Evolutionary conservation across 2,113 vertebrate species (phyloP), one percentile per base, ranked within the genome.

Genomic region (Archilochus colubris): DNA sequence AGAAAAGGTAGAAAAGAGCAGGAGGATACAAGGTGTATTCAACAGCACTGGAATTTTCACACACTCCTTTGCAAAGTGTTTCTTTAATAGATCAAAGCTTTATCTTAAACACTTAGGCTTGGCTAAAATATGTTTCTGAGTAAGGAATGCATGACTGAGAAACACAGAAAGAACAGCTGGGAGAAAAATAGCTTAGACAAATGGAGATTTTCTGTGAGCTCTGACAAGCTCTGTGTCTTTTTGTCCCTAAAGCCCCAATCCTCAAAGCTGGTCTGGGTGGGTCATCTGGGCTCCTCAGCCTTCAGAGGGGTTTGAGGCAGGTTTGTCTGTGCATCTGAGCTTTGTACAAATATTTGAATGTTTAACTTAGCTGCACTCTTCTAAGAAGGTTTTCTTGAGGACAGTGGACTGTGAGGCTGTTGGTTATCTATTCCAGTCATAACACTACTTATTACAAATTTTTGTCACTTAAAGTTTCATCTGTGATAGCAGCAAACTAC

Each of bases 111-210:
- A n/a, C 61, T 83, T 74, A 12, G 38, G 28, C 57, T 84, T 91
- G 86, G 64, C 61, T 78, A 59, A 23, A 57, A n/a, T 76, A 23
- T n/a, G 28, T 88, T 93, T 80, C 59, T 93, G 23, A 63, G 31
- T 9, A 30, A 88, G 83, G 91, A 96, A 96, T 86, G 82, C 3
- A 3, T 95, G 88, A 81, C 93, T 82, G 88, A 81, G 53, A 86
- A 89, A 89, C 80, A 68, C 1, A 14, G 25, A 36, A 74, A 70
- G 69, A 95, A 68, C 82, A 95, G 72, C 82, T 88, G 90, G 30
- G 59, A 8, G 3, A 4, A 31, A 4, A 81, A 44, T 6, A 89
- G 36, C 86, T 38, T 31, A 81, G 79, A 62, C 74, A 89, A 88
- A 54, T 30, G 19, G 33, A 59, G 72, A 80, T 81, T 86, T 81